phyloP scores from a whole-genome alignment of 2,888 invertebrate genomes.

The Acleris cristana region DNA sequence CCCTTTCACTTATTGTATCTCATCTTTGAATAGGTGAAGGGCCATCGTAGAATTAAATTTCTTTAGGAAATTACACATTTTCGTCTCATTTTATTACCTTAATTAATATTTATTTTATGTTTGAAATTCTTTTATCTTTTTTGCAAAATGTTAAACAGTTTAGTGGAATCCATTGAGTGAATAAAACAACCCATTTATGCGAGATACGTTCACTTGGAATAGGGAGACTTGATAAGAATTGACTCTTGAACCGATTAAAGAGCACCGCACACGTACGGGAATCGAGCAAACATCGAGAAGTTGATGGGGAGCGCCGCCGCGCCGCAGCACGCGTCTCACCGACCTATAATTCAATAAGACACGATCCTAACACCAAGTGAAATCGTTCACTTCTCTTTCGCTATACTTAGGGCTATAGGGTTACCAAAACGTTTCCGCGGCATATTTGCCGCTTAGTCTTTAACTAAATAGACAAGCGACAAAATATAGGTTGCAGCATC shows the following conservation, averaged over 20 bases:
- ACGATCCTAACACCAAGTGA: conserved; percentile 63
- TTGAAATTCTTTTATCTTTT: no score
- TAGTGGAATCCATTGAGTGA: not conserved
- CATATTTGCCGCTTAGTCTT: no score
- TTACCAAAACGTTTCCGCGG: not conserved
- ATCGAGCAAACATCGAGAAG: conserved; percentile 70
- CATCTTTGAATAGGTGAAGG: conserved; percentile 70
- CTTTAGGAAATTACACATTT: conserved; percentile 65
- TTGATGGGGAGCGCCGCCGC: conserved; percentile 61
- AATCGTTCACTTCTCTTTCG: conserved; percentile 60
- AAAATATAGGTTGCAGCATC: no score
- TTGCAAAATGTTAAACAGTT: not conserved
- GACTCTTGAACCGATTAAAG: conserved; percentile 72
- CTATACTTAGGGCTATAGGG: conserved; percentile 40
- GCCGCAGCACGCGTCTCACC: conserved; percentile 61
- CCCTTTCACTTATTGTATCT: conserved; percentile 80
- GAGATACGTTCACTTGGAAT: conserved; percentile 48
- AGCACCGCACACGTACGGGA: conserved; percentile 65
- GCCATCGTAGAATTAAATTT: conserved; percentile 74
- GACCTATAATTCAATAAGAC: conserved; percentile 76
- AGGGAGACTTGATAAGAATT: conserved; percentile 59
- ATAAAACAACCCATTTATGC: conserved; percentile 44
- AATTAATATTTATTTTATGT: conserved; percentile 46
- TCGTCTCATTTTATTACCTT: conserved; percentile 44
- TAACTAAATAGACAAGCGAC: no score